Evolutionary conservation across 2,797 vertebrate genomes (phyloP), one percentile per base, ranked within the genome.

Genomic region (Melanotaenia boesemani): DNA sequence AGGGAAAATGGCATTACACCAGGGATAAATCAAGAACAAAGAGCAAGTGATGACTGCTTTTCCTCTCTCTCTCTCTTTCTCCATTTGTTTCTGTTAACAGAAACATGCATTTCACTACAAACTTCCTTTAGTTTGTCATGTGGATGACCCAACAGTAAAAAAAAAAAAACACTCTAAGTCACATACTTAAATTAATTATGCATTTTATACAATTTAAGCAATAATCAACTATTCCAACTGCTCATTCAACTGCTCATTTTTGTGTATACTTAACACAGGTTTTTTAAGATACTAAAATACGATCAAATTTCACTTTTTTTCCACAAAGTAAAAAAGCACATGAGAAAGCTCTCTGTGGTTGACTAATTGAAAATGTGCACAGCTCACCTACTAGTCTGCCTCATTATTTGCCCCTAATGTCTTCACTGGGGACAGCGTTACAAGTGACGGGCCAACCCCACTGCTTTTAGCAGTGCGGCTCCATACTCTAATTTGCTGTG

Each of bases 401-500:
- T 72, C 63, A 78, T 85, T 81, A 80, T 70, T 69, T 58, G 66
- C 28, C 67, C 2, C 41, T 86, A 81, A 80, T 74, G 62, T 76
- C 74, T 71, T 72, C 79, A 64, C 22, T 16, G 36, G 59, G 68
- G 70, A 74, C 50, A 62, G 62, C 32, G 30, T 48, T 70, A 36
- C 6, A 7, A 34, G 11, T 2, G 28, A 46, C 2, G 1, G 34
- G 50, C 73, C 67, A 86, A 78, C 84, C 71, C 58, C 34, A 41
- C 1, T 24, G 64, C 64, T 69, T 70, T 52, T 54, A 60, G 50
- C 54, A 74, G 56, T 46, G 22, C 68, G 75, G 81, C 37, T 59
- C 63, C 0, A 5, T n/a, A 57, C 66, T 56, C 72, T 90, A 81
- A 87, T 88, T 86, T 80, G 80, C 71, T 67, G 67, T 60, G 24